A percentile compares a stretch with the other conserved stretches of the same genome.
Conservation (phyloP, 2,888 invertebrate genomes). For the Abscondita cerata region DNA sequence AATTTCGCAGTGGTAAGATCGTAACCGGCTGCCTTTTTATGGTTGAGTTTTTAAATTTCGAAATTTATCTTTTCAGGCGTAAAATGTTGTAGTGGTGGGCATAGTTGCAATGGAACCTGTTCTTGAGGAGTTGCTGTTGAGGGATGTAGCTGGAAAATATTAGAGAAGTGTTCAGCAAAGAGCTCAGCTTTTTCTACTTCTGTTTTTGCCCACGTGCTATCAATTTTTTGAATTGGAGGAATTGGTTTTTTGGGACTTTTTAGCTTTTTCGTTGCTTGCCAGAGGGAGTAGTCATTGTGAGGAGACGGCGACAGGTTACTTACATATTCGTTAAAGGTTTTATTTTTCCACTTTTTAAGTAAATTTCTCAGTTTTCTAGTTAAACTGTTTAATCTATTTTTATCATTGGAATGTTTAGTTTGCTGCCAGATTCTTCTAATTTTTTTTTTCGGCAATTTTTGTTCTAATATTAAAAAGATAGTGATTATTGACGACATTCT, state of each 20-base stretch:
- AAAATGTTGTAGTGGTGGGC: not conserved
- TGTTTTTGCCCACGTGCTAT: conserved; percentile 13
- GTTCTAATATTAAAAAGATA: not conserved
- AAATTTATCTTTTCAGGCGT: conserved; percentile 2
- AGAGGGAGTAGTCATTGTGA: conserved; percentile 9
- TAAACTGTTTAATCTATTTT: too few relatives aligned
- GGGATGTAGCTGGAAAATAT: conserved; percentile 1
- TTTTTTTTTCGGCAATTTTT: not conserved
- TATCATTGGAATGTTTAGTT: not conserved
- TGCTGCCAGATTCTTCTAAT: not conserved
- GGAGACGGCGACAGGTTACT: not conserved
- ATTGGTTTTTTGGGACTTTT: conserved; percentile 3
- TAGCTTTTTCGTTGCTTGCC: conserved; percentile 1
- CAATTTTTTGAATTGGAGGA: conserved; percentile 3
- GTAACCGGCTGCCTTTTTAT: conserved; percentile 2
- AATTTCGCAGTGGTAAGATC: conserved; percentile 8
- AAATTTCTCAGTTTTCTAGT: too few relatives aligned
- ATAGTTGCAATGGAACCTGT: conserved; percentile 10
- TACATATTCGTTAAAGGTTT: not conserved
- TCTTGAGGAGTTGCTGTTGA: not conserved
- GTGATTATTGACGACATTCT: too few relatives aligned
- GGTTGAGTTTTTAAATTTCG: conserved; percentile 4
- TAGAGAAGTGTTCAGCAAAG: conserved; percentile 12
- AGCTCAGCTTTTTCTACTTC: not conserved
- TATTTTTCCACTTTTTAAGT: not conserved